phyloP scores from a whole-genome alignment of 2,797 vertebrate genomes.

The Leptodactylus fallax region DNA sequence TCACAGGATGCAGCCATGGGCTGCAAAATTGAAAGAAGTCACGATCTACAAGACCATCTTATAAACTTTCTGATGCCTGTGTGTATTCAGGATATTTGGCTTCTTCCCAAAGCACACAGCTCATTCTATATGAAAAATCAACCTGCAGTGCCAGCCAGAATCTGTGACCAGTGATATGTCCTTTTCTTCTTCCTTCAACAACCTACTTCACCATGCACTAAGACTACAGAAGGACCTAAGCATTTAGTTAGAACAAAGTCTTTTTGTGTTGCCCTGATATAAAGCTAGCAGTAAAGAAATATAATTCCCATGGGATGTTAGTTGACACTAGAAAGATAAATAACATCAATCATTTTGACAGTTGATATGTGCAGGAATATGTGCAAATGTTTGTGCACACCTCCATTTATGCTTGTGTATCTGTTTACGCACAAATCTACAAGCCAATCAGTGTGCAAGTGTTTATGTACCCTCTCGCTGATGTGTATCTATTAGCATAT shows the following conservation, averaged over 20 bases:
- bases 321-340: conserved; percentile 61
- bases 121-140: conserved; percentile 45
- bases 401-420: conserved; percentile 41
- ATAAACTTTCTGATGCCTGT: conserved; percentile 6
- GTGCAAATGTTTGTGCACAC: conserved; percentile 47
- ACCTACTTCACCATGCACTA: conserved; percentile 4
- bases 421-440: conserved; percentile 44
- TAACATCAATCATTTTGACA: conserved; percentile 61
- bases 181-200: conserved; percentile 30
- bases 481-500: conserved; percentile 43
- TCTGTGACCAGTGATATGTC: conserved; percentile 22
- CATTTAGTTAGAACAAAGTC: conserved; percentile 41
- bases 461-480: conserved; percentile 18
- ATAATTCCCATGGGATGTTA: conserved; percentile 40
- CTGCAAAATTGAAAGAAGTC: conserved; percentile 25
- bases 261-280: conserved; percentile 45
- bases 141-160: conserved; percentile 37
- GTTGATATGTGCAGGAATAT: conserved; percentile 21
- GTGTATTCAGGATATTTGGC: conserved; percentile 46
- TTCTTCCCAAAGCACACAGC: conserved; percentile 50
- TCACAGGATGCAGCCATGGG: conserved; percentile 1
- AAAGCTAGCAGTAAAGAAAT: neutral
- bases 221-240: conserved; percentile 19
- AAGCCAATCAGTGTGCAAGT: conserved; percentile 8
- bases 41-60: neutral